Conservation (phyloP, 2,888 invertebrate species). For the Hyposoter dolosus region DNA sequence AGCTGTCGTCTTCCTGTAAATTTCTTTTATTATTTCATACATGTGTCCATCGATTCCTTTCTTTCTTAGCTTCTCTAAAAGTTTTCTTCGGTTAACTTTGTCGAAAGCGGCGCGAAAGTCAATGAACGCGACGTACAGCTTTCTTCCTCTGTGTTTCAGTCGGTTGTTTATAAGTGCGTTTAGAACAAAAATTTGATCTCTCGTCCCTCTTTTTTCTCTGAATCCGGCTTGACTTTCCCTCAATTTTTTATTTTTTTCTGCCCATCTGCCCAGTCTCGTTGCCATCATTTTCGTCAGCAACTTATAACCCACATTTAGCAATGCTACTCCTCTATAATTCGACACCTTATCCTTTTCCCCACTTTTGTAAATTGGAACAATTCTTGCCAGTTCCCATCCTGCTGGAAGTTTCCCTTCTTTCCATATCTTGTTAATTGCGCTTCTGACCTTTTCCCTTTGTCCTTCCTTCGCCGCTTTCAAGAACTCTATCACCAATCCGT, state of each 20-base stretch:
- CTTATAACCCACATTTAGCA: slow-evolving; percentile 52
- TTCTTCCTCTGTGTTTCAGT: slow-evolving; percentile 8
- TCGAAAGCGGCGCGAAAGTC: neutral
- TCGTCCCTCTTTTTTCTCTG: slow-evolving; percentile 46
- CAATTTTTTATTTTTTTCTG: too few relatives aligned
- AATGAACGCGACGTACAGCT: slow-evolving; percentile 16
- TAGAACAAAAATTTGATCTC: slow-evolving; percentile 61
- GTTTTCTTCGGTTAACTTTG: slow-evolving; percentile 38
- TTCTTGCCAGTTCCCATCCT: slow-evolving; percentile 48
- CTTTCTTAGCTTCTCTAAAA: slow-evolving; percentile 53
- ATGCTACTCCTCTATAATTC: slow-evolving; percentile 52
- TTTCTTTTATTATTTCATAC: slow-evolving; percentile 45
- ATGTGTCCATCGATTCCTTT: slow-evolving; percentile 52
- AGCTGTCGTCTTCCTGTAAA: slow-evolving; percentile 43
- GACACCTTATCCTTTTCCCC: slow-evolving; percentile 14
- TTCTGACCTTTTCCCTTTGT: slow-evolving; percentile 10
- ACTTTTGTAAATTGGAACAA: slow-evolving; percentile 37
- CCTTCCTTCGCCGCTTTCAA: neutral
- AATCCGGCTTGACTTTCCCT: too few relatives aligned
- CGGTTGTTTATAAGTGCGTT: slow-evolving; percentile 39
- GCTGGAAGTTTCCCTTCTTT: slow-evolving; percentile 3
- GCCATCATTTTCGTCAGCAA: slow-evolving; percentile 46
- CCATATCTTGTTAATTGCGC: slow-evolving; percentile 35
- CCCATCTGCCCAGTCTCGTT: neutral
- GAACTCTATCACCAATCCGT: neutral